phyloP scores from a whole-genome alignment of 2,888 invertebrate genomes.

The Argyresthia albistria region DNA sequence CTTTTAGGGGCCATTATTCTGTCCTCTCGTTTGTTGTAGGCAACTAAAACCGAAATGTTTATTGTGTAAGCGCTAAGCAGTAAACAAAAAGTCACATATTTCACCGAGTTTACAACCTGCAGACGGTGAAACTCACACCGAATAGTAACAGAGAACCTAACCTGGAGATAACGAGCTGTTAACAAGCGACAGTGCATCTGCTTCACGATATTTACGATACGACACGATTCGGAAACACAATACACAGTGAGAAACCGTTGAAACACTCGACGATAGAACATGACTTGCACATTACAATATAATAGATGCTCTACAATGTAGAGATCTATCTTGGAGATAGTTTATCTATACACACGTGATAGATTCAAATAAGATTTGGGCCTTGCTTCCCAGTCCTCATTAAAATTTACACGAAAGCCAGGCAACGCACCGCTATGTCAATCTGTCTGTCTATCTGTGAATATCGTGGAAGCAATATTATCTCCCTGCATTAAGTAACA shows the following conservation, averaged over 20 bases:
- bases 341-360: too few species aligned
- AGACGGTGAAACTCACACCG: constrained; percentile 17
- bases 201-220: constrained; percentile 7
- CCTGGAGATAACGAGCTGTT: constrained; percentile 9
- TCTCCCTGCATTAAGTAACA: too few species aligned
- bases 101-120: constrained; percentile 29
- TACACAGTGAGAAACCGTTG: background rate
- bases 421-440: too few species aligned
- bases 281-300: too few species aligned
- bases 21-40: background rate
- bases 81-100: constrained; percentile 27
- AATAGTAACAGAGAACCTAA: constrained; percentile 9
- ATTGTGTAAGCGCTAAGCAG: constrained; percentile 11
- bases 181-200: constrained; percentile 5
- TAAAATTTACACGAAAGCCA: too few species aligned
- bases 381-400: too few species aligned
- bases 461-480: too few species aligned
- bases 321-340: too few species aligned
- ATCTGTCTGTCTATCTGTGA: too few species aligned
- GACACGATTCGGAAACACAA: background rate
- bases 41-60: constrained; percentile 14
- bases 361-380: too few species aligned
- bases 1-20: background rate
- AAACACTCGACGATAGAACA: too few species aligned
- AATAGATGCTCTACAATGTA: too few species aligned